phyloP scores from a whole-genome alignment of 2,797 vertebrate genomes.

The Myripristis jacobus region DNA sequence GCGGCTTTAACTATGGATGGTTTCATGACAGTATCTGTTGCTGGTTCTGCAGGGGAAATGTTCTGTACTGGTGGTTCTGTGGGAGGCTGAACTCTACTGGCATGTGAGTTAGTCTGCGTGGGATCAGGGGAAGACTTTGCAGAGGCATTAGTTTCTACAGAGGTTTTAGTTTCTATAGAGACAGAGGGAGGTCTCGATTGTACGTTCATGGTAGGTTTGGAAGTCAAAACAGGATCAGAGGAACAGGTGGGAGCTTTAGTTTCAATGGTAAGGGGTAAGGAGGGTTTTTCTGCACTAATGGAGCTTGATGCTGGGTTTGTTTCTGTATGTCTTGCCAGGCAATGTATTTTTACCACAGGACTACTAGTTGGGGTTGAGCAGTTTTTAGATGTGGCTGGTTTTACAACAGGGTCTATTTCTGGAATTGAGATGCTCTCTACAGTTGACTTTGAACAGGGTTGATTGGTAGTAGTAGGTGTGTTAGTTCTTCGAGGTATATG shows the following conservation, averaged over 20 bases:
- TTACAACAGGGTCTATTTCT: constrained; percentile 17
- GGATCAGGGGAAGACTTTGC: constrained; percentile 26
- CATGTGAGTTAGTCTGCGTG: constrained; percentile 37
- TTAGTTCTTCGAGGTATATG: constrained; percentile 30
- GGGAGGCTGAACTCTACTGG: constrained; percentile 44
- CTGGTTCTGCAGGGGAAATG: constrained; percentile 61
- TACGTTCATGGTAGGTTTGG: constrained; percentile 28
- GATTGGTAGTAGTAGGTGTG: background rate
- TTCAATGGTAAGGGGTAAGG: constrained; percentile 19
- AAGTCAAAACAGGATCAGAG: constrained; percentile 7
- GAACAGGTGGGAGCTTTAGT: background rate
- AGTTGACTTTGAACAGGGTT: constrained; percentile 11
- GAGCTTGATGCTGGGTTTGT: constrained; percentile 9
- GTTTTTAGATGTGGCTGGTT: constrained; percentile 14
- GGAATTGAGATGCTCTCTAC: constrained; percentile 38
- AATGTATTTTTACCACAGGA: constrained; percentile 35
- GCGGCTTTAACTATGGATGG: constrained; percentile 66
- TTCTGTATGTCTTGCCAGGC: constrained; percentile 36
- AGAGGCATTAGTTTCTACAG: constrained; percentile 25
- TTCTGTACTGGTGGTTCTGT: constrained; percentile 54
- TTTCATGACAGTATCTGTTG: constrained; percentile 74
- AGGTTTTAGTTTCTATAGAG: constrained; percentile 41
- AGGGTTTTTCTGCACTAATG: constrained; percentile 18
- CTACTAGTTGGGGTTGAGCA: constrained; percentile 1
- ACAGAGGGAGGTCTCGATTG: constrained; percentile 39